Evolutionary conservation across 2,797 vertebrate species (phyloP), one percentile per base, ranked within the genome.

Genomic region (Gymnothorax javanicus): DNA sequence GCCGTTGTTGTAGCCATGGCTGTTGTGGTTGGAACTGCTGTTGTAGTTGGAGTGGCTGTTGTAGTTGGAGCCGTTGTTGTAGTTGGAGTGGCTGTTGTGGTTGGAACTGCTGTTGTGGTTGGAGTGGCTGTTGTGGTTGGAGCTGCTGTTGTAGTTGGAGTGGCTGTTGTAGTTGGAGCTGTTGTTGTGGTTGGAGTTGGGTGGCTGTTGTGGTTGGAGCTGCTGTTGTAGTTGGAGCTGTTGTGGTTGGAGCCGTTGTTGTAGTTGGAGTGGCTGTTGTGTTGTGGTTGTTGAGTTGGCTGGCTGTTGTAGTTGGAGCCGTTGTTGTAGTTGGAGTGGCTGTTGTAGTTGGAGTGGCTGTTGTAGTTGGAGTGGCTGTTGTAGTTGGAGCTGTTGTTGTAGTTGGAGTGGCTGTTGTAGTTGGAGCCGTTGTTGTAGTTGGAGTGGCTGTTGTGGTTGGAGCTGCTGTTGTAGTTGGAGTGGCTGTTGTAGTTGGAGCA

Each of bases 11-110:
- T 43, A 7, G 83, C n/a, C n/a, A n/a, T 0, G 4, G 57, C 2
- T 0, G 56, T 62, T 2, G 81, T 58, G 0, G 84, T 58, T 13
- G 25, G 0, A 0, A n/a, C 0, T 0, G 27, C 0, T n/a, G n/a
- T n/a, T n/a, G n/a, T n/a, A n/a, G n/a, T n/a, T n/a, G n/a, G n/a
- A n/a, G n/a, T n/a, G n/a, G n/a, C n/a, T n/a, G n/a, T n/a, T 62
- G 58, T 52, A 9, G 43, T 83, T 0, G 82, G n/a, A 1, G 33
- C n/a, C n/a, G 33, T 43, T 43, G 33, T 43, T 43, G 33, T 43
- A 43, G 33, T 43, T 43, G 33, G 1, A 1, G 33, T 1, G 1
- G 2, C 2, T 43, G 33, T 43, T 43, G 33, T 43, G 33, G 33
- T 43, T 43, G 33, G 33, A 43, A 2, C 33, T 43, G 33, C 33